Evolutionary conservation across 2,113 vertebrate species (phyloP).

Genomic region (Meleagris gallopavo): DNA sequence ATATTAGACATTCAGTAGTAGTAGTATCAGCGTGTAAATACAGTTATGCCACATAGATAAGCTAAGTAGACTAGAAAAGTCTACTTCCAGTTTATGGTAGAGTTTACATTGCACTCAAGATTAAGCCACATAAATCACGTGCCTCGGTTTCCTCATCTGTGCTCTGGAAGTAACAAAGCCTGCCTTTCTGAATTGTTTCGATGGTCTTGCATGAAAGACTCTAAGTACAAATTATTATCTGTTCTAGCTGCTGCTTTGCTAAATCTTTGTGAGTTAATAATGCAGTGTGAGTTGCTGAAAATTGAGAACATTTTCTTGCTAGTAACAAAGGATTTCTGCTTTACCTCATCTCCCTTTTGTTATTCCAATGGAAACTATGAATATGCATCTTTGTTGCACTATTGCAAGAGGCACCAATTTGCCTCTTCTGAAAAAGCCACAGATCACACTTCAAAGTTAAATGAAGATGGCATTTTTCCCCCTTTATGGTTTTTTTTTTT

Average conservation of each 20-base stretch:
- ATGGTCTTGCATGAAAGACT: not conserved
- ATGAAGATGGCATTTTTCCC: not conserved
- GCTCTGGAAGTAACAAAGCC: not conserved
- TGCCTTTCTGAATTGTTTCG: constrained; percentile 1
- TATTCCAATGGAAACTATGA: not conserved
- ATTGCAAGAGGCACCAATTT: not conserved
- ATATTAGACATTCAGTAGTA: not conserved
- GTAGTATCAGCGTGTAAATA: not conserved
- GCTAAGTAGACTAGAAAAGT: not conserved
- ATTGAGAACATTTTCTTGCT: constrained; percentile 25
- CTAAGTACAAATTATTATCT: not conserved
- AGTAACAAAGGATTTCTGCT: not conserved
- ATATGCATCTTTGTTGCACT: not conserved
- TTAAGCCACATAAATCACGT: not conserved
- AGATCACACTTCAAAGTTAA: not conserved
- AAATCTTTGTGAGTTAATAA: constrained; percentile 10
- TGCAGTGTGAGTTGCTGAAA: constrained; percentile 15
- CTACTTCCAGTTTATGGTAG: not conserved
- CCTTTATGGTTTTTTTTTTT: not conserved
- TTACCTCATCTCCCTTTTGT: not conserved
- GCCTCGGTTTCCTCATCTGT: not conserved
- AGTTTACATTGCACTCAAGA: not conserved
- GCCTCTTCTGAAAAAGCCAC: not conserved
- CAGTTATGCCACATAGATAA: not conserved
- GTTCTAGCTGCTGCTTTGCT: not conserved